Evolutionary conservation across 2,797 vertebrate genomes (phyloP).

Genomic region (Monodelphis domestica): DNA sequence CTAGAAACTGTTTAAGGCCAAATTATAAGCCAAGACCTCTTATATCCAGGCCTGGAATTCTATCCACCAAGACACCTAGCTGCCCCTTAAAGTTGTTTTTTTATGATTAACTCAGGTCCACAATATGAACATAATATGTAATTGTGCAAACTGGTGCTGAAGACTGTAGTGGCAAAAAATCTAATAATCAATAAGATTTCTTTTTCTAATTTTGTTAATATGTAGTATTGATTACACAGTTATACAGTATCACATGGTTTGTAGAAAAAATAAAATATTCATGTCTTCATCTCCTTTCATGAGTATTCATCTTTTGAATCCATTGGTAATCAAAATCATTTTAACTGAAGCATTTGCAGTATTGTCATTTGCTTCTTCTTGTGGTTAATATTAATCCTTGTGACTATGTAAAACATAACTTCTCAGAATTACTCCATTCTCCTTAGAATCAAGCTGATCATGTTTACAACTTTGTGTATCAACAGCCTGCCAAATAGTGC

Average conservation of each 20-base stretch:
- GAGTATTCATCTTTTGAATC: background rate
- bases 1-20: too few relatives aligned
- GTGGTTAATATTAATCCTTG: background rate
- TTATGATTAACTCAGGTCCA: background rate
- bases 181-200: background rate
- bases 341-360: background rate
- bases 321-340: background rate
- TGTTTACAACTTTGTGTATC: background rate
- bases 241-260: background rate
- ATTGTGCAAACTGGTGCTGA: background rate
- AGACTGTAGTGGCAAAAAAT: background rate
- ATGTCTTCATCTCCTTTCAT: background rate
- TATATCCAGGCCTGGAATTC: too few relatives aligned
- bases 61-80: too few relatives aligned
- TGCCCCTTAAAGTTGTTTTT: too few relatives aligned
- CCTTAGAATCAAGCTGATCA: background rate
- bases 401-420: too few relatives aligned
- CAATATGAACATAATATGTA: too few relatives aligned
- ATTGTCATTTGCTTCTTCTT: background rate
- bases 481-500: background rate
- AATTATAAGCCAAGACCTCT: too few relatives aligned
- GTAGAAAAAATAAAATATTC: background rate
- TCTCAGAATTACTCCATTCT: background rate
- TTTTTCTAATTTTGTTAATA: background rate
- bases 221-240: background rate